Base-by-base conservation (phyloP, 1,140 invertebrate species). In the Danaus melanippus region DNA sequence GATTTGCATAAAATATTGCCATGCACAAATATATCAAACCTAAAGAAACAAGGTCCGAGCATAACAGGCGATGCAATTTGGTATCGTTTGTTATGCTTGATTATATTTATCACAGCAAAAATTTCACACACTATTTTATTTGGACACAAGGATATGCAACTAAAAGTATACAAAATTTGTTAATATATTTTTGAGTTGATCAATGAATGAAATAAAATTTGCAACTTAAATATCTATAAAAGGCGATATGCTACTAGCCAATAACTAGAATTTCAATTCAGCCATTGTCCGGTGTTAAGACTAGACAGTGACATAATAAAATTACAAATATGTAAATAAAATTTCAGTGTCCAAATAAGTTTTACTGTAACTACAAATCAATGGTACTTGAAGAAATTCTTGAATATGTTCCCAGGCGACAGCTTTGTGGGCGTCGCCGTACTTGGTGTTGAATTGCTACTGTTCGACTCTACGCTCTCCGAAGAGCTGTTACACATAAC, bases 351-450 rank as follows among this genome's bases (percentile, higher is more conserved):
- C 57, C 66, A 75, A 71, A 66, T 60, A 74, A 64, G 52, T 11
- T 50, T 44, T 60, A 69, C 50, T 60, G 47, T 69, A 68, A 58
- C 69, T 66, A 85, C 66, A 79, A 80, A 60, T 55, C 54, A 60
- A 71, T 43, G 51, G 87, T 92, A 97, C 95, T 97, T 97, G 93
- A 96, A 96, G 90, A 96, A 96, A 90, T 95, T 96, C 90, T 96
- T 97, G 91, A 97, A 95, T 89, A 96, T 95, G 90, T 94, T 94
- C 79, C 92, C 92, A 41, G 93, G 92, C 75, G 93, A 94, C 80
- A 95, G 91, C 86, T 93, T 94, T 78, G 90, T 93, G 66, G 89
- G 87, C 66, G 89, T 89, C 53, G 90, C 87, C 21, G 78, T 71
- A 74, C 76, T 78, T 67, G 85, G 79, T 47, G 76, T 77, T 53